These are phyloP conservation scores for Clarias platycephalus DNA, from an alignment of 2,797 vertebrate genomes.

Conservation along the genomic window DNA sequence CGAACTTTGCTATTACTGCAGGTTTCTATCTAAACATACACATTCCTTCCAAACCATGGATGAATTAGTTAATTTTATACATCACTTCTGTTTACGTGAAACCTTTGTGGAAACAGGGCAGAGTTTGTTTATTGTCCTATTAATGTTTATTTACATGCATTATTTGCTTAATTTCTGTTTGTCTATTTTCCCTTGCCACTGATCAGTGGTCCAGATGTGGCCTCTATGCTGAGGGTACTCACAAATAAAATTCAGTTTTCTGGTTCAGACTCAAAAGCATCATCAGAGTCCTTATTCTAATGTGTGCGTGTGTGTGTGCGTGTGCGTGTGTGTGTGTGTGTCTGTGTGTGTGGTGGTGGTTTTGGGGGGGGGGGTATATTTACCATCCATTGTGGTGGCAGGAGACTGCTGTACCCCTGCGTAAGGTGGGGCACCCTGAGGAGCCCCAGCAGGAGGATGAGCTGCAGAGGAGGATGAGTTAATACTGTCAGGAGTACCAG, in stretches of 20 bases:
- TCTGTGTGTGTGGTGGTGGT: not conserved
- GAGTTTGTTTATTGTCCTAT: not conserved
- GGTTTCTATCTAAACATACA: not conserved
- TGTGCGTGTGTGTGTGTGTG: not conserved
- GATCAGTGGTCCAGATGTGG: not conserved
- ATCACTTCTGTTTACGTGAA: not conserved
- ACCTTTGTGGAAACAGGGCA: not conserved
- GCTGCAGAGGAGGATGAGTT: slow-evolving; percentile 91
- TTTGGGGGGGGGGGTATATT: not conserved
- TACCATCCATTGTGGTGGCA: slow-evolving; percentile 91
- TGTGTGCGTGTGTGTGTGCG: not conserved
- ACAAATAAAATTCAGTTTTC: not conserved
- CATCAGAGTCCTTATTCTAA: not conserved
- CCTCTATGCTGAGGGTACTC: no score
- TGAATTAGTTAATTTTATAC: not conserved
- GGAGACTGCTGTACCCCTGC: slow-evolving; percentile 84
- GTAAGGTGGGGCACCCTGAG: slow-evolving; percentile 84
- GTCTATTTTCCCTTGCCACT: not conserved
- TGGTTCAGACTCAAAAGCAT: not conserved
- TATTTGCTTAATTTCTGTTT: not conserved
- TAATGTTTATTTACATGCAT: not conserved
- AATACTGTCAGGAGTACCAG: slow-evolving; percentile 95
- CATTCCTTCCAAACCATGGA: slow-evolving; percentile 1
- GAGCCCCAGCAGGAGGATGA: slow-evolving; percentile 84
- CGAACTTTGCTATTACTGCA: not conserved